Percentiles rank a stretch among this genome's conserved stretches.
Conservation (phyloP, 2,113 vertebrate species). For the Antennarius striatus region DNA sequence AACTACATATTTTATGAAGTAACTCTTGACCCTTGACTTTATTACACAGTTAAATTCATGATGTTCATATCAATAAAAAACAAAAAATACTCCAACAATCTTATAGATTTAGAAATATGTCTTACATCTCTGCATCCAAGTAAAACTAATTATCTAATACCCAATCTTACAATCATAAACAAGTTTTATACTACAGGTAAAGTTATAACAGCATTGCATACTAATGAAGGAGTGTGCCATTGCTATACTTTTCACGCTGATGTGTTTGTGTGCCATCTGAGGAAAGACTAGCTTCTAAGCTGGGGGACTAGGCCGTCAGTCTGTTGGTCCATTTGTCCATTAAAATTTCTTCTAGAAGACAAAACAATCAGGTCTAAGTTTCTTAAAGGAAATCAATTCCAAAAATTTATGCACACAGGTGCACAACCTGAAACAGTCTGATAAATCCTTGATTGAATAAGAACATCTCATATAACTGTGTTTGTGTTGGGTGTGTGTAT, state of each 20-base stretch:
- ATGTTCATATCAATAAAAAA: not conserved
- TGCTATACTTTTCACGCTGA: conserved; percentile 10
- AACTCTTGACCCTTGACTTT: too few relatives aligned
- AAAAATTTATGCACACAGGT: conserved; percentile 23
- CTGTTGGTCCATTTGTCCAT: conserved; percentile 52
- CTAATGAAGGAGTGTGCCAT: conserved; percentile 9
- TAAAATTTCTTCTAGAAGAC: conserved; percentile 80
- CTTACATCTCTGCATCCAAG: conserved; percentile 5
- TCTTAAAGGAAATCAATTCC: conserved; percentile 82
- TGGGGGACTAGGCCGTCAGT: conserved; percentile 29
- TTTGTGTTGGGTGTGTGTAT: not conserved
- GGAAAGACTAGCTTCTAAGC: conserved; percentile 8
- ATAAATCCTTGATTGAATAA: conserved; percentile 18
- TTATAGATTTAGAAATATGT: too few relatives aligned
- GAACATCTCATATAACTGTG: conserved; percentile 27
- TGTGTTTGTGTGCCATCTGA: conserved; percentile 19
- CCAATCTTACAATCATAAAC: conserved; percentile 21
- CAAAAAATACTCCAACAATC: too few relatives aligned
- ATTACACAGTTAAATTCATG: too few relatives aligned
- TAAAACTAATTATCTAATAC: conserved; percentile 28
- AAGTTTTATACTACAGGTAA: not conserved
- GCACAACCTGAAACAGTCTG: conserved; percentile 14
- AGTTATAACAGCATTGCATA: conserved; percentile 1
- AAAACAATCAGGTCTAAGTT: conserved; percentile 80
- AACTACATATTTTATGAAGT: too few relatives aligned